These are phyloP conservation scores for Euplagia quadripunctaria DNA, from an alignment of 2,888 invertebrate genomes.

Conservation along the genomic window DNA sequence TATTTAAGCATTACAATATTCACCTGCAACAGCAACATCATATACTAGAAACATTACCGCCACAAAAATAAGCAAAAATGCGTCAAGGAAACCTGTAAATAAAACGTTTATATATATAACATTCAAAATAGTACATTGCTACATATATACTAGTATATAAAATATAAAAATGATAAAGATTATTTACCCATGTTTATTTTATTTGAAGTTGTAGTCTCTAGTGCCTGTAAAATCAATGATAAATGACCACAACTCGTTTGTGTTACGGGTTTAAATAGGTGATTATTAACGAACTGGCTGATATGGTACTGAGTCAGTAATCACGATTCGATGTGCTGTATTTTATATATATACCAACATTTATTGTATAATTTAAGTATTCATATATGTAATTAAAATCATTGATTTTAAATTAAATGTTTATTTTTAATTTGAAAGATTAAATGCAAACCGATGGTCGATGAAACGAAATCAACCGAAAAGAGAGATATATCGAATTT, in stretches of 20 bases:
- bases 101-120: not conserved
- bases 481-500: too few relatives aligned
- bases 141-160: not conserved
- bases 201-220: not conserved
- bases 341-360: not conserved
- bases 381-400: too few relatives aligned
- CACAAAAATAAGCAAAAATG: not conserved
- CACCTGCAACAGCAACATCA: not conserved
- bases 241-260: not conserved
- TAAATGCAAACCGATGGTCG: too few relatives aligned
- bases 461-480: too few relatives aligned
- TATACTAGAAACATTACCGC: not conserved
- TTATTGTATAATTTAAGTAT: too few relatives aligned
- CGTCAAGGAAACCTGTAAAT: not conserved
- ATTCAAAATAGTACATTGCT: too few relatives aligned
- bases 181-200: not conserved
- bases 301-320: not conserved
- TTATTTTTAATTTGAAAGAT: too few relatives aligned
- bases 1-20: not conserved
- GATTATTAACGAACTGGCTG: not conserved
- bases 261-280: not conserved
- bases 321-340: not conserved
- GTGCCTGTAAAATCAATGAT: not conserved
- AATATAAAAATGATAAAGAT: not conserved
- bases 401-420: too few relatives aligned